Evolutionary conservation across 2,888 invertebrate genomes (phyloP).

Genomic region (Mimas tiliae): DNA sequence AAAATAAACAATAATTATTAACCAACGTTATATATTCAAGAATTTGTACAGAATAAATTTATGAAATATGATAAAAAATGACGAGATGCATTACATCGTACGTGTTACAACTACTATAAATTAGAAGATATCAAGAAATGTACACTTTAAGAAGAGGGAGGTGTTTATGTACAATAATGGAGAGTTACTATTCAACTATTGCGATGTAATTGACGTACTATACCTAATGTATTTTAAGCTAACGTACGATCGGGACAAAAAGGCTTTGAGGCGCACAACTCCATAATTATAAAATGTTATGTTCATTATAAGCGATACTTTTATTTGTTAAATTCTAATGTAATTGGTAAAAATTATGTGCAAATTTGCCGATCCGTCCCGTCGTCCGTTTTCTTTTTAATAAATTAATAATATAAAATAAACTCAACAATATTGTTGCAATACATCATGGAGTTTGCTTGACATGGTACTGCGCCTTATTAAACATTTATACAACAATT

Average conservation of each 20-base stretch:
- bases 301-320: no score
- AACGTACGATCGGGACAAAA: not conserved
- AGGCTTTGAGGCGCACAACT: no score
- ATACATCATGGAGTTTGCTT: constrained; percentile 5
- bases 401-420: constrained; percentile 21
- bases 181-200: not conserved
- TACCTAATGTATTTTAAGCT: not conserved
- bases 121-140: constrained; percentile 26
- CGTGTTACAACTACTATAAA: constrained; percentile 42
- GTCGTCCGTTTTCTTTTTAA: constrained; percentile 1
- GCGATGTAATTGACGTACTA: constrained; percentile 37
- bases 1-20: constrained; percentile 50
- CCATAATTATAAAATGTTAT: no score
- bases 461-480: not conserved
- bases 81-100: constrained; percentile 56
- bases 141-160: constrained; percentile 34
- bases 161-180: constrained; percentile 36
- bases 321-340: no score
- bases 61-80: constrained; percentile 44
- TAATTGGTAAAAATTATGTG: no score
- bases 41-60: constrained; percentile 74
- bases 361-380: no score
- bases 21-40: constrained; percentile 79
- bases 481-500: not conserved
- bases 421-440: constrained; percentile 6